Conservation (phyloP, 2,113 vertebrate genomes). For the Mus spicilegus region DNA sequence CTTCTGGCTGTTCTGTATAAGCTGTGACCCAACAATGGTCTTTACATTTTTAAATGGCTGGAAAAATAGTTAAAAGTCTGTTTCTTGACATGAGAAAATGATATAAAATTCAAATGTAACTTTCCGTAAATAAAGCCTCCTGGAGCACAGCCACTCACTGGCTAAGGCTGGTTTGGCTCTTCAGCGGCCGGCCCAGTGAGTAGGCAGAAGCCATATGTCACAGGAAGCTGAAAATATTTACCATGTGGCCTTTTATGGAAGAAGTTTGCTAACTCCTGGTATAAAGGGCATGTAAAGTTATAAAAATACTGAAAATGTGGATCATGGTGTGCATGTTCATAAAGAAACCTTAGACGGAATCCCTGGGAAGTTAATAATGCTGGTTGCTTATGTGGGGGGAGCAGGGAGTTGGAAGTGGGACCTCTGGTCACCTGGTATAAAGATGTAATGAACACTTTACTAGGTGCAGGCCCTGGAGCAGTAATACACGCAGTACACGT, state of each 20-base stretch:
- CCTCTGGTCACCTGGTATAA: background rate
- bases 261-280: conserved; percentile 52
- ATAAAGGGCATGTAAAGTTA: background rate
- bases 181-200: background rate
- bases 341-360: conserved; percentile 41
- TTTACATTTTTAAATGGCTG: conserved; percentile 48
- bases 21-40: background rate
- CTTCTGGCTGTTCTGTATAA: background rate
- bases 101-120: conserved; percentile 66
- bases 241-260: conserved; percentile 65
- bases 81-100: conserved; percentile 64
- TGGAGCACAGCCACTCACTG: conserved; percentile 30
- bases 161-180: background rate
- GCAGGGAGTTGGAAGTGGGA: background rate
- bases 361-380: background rate
- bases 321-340: conserved; percentile 28
- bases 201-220: conserved; percentile 28
- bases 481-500: too few relatives aligned
- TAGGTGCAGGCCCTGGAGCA: background rate
- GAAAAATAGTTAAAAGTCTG: conserved; percentile 25
- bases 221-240: conserved; percentile 61
- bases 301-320: conserved; percentile 36
- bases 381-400: background rate
- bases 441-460: background rate
- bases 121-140: conserved; percentile 59